These are phyloP conservation scores for Alitta virens DNA, from an alignment of 2,888 invertebrate species.

Conservation along the genomic window DNA sequence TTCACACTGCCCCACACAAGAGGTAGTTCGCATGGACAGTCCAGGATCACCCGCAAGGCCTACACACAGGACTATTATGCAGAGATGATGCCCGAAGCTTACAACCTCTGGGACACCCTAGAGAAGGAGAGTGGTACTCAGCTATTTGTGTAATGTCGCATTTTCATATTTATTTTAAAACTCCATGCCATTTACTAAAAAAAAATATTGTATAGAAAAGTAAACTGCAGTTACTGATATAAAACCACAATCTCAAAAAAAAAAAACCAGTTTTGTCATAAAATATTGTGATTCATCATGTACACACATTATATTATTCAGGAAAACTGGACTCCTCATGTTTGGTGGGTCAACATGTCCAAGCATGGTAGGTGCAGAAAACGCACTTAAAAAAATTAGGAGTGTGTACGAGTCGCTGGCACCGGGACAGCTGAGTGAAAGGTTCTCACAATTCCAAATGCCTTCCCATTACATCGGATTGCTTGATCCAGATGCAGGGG, in stretches of 20 bases:
- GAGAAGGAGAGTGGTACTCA: slow-evolving; percentile 43
- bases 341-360: slow-evolving; percentile 29
- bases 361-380: slow-evolving; percentile 22
- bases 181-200: too few relatives aligned
- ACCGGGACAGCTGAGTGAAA: slow-evolving; percentile 20
- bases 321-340: slow-evolving; percentile 38
- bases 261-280: too few relatives aligned
- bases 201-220: too few relatives aligned
- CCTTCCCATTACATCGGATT: slow-evolving; percentile 32
- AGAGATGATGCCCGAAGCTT: slow-evolving; percentile 54
- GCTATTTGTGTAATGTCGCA: slow-evolving; percentile 46
- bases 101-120: slow-evolving; percentile 44
- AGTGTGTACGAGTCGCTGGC: slow-evolving; percentile 32
- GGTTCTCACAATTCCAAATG: slow-evolving; percentile 37
- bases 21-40: slow-evolving; percentile 57
- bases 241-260: too few relatives aligned
- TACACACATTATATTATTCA: too few relatives aligned
- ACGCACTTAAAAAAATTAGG: slow-evolving; percentile 26
- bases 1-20: slow-evolving; percentile 53
- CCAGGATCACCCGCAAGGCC: slow-evolving; percentile 53
- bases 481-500: slow-evolving; percentile 42
- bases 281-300: too few relatives aligned
- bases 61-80: slow-evolving; percentile 47
- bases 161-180: too few relatives aligned
- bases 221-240: too few relatives aligned